Percentiles rank a stretch among this genome's conserved stretches.
Evolutionary conservation across 2,888 invertebrate species (phyloP).

Genomic region (Epicampocera succincta): DNA sequence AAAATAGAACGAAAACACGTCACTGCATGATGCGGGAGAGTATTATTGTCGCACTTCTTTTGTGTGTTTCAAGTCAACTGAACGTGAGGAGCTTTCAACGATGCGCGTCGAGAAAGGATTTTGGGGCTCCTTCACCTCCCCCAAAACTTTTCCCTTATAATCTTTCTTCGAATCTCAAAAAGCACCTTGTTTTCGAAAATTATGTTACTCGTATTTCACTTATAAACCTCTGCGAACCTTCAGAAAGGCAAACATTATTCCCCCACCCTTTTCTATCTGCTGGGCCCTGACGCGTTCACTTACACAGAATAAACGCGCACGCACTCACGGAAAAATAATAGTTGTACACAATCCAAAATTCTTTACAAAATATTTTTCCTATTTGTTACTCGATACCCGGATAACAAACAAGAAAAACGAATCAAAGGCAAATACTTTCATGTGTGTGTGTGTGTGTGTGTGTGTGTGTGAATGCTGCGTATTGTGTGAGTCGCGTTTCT

Average conservation of each 20-base stretch:
- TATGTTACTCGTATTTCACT: no score
- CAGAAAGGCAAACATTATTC: no score
- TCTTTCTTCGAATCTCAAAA: no score
- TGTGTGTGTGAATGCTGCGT: neutral
- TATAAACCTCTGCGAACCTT: no score
- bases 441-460: neutral
- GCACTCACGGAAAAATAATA: conserved; percentile 1
- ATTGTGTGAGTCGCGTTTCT: neutral
- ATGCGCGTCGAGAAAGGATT: no score
- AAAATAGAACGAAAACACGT: conserved; percentile 42
- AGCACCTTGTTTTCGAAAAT: no score
- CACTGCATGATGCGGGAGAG: conserved; percentile 57
- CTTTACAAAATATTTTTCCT: conserved; percentile 57
- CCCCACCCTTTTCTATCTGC: neutral
- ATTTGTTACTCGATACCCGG: conserved; percentile 56
- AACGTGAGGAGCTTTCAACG: no score
- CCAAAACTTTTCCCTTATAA: no score
- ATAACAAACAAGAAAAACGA: conserved; percentile 3
- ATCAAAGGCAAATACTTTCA: conserved; percentile 52
- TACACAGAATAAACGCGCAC: neutral
- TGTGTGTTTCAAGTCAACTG: no score
- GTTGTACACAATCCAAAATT: conserved; percentile 39
- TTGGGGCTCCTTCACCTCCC: no score
- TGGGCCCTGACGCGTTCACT: neutral
- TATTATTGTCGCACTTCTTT: conserved; percentile 60